A percentile compares a stretch with the other conserved stretches of the same genome.
These are phyloP conservation scores for Pogonocichla stellata DNA, from an alignment of 2,113 vertebrate species.

Conservation along the genomic window DNA sequence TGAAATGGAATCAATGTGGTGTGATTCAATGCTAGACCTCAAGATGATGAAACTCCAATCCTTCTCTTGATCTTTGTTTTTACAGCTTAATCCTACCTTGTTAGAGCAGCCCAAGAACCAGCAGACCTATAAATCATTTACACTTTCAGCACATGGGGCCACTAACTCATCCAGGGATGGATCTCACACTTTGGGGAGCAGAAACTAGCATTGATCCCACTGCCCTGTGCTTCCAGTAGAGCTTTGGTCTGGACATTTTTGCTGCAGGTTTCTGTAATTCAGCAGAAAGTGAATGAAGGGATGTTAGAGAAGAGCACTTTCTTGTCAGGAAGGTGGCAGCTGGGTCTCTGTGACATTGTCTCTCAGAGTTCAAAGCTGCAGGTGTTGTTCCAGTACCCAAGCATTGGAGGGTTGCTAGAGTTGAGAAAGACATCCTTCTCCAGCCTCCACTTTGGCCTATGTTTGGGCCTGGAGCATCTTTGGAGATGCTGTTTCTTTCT, in stretches of 20 bases:
- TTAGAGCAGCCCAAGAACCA: neutral
- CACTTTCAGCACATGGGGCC: neutral
- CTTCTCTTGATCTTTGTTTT: neutral
- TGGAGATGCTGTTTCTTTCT: neutral
- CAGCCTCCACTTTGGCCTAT: neutral
- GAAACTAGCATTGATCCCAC: neutral
- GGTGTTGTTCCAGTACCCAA: neutral
- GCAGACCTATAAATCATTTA: neutral
- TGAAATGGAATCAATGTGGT: neutral
- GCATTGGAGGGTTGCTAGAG: neutral
- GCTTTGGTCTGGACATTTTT: neutral
- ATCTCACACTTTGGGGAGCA: neutral
- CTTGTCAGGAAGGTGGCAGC: neutral
- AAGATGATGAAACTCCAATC: neutral
- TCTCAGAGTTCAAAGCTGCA: neutral
- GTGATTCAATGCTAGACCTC: neutral
- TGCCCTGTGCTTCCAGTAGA: neutral
- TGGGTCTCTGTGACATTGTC: neutral
- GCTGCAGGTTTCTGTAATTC: neutral
- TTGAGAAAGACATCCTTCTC: neutral
- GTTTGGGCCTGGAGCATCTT: neutral
- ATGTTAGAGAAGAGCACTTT: neutral
- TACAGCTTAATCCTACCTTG: neutral
- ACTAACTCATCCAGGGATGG: neutral
- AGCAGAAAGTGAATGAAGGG: rapidly evolving